Evolutionary conservation across 2,797 vertebrate species (phyloP).

Genomic region (Bufotes viridis): DNA sequence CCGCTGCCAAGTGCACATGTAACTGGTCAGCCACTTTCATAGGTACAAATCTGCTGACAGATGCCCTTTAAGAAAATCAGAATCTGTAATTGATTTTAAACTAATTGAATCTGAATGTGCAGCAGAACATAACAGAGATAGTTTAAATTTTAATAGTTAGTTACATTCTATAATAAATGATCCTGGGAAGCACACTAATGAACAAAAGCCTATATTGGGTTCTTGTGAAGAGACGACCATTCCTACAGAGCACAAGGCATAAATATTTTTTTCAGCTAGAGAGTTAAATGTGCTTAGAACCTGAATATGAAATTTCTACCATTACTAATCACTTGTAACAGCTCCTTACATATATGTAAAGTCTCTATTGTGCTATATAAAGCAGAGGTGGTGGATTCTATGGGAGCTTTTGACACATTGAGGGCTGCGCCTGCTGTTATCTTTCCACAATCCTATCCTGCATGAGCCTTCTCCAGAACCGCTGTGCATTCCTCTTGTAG

Average conservation of each 20-base stretch:
- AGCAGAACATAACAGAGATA: not conserved
- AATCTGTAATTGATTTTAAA: not conserved
- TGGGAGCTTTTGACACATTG: conserved; percentile 39
- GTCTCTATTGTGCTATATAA: conserved; percentile 28
- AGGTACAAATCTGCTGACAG: no score
- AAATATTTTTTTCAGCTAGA: not conserved
- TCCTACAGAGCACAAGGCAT: not conserved
- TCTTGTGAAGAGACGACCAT: not conserved
- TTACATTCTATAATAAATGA: not conserved
- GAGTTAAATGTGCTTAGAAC: not conserved
- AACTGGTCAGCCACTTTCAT: no score
- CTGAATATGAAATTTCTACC: not conserved
- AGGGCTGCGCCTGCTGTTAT: conserved; percentile 17
- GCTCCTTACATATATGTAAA: conserved; percentile 3
- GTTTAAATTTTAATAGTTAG: not conserved
- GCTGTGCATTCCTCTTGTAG: conserved; percentile 63
- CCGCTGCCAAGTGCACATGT: no score
- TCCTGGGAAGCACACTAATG: not conserved
- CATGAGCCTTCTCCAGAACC: conserved; percentile 39
- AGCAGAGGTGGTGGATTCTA: conserved; percentile 22
- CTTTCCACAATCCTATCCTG: conserved; percentile 50
- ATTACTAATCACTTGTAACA: conserved; percentile 19
- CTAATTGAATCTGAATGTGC: not conserved
- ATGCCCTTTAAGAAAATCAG: not conserved
- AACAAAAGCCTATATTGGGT: not conserved